Conservation (phyloP, 2,113 vertebrate species). For the Lasiurus borealis region DNA sequence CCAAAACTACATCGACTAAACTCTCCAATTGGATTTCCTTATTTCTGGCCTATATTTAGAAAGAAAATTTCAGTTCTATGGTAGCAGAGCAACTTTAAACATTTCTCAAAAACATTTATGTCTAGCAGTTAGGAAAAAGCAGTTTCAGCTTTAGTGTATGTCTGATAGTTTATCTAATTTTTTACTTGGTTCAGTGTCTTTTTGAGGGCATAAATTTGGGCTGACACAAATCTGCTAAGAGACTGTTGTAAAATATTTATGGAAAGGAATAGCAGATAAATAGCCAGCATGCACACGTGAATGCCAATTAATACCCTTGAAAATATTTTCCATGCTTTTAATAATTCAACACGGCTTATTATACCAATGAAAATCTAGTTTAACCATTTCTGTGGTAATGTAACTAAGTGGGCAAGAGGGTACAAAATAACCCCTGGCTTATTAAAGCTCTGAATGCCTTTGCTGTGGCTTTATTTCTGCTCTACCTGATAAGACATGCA, state of each 20-base stretch:
- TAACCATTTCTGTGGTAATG: constrained; percentile 68
- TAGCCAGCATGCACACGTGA: constrained; percentile 67
- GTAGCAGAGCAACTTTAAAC: neutral
- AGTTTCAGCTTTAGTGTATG: constrained; percentile 39
- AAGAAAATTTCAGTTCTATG: neutral
- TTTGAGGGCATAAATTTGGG: constrained; percentile 77
- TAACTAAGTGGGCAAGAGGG: constrained; percentile 76
- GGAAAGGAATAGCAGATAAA: constrained; percentile 69
- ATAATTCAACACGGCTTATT: constrained; percentile 84
- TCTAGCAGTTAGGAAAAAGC: constrained; percentile 47
- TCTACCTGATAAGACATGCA: constrained; percentile 77
- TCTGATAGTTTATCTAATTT: neutral
- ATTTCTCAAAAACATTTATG: constrained; percentile 19
- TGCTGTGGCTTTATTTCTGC: constrained; percentile 75
- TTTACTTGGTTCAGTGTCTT: neutral
- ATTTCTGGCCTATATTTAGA: neutral
- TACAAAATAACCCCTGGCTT: constrained; percentile 71
- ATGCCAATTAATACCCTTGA: constrained; percentile 78
- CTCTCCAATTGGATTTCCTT: neutral
- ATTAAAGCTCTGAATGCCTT: constrained; percentile 69
- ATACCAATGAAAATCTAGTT: constrained; percentile 72
- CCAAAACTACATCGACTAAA: neutral
- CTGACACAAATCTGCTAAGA: constrained; percentile 74
- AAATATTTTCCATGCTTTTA: constrained; percentile 80
- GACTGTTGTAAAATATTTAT: constrained; percentile 86